Evolutionary conservation across 2,797 vertebrate genomes (phyloP).

Genomic region (Gila robusta): DNA sequence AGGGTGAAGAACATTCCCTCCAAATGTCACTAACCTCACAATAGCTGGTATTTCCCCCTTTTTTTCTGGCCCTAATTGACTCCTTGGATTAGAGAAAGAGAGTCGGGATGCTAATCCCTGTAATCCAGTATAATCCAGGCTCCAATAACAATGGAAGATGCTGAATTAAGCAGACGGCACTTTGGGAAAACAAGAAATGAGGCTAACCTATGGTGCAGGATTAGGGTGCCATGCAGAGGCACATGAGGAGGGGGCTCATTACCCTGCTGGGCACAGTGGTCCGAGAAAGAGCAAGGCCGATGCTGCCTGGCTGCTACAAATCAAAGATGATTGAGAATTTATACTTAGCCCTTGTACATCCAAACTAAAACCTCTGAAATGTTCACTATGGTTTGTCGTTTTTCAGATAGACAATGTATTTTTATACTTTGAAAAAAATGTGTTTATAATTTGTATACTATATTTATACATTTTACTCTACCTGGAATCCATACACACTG

Average conservation of each 20-base stretch:
- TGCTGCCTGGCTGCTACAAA: neutral
- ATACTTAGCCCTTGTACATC: neutral
- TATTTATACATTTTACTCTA: neutral
- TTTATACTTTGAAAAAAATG: neutral
- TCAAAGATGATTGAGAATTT: neutral
- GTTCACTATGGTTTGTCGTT: neutral
- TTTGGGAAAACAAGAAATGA: constrained; percentile 68
- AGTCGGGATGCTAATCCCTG: constrained; percentile 69
- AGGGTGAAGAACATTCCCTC: constrained; percentile 15
- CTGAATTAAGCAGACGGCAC: constrained; percentile 70
- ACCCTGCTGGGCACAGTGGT: constrained; percentile 20
- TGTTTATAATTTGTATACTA: neutral
- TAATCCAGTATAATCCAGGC: constrained; percentile 66
- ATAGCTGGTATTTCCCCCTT: constrained; percentile 59
- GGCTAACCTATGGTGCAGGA: constrained; percentile 68
- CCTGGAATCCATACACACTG: neutral
- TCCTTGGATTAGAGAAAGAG: constrained; percentile 60
- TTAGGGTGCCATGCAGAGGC: constrained; percentile 52
- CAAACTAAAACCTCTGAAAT: neutral
- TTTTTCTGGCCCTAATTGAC: constrained; percentile 58
- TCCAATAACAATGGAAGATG: constrained; percentile 68
- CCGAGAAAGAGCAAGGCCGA: neutral
- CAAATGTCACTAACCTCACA: constrained; percentile 39
- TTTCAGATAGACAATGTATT: neutral
- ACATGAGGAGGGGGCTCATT: constrained; percentile 27